Evolutionary conservation across 2,797 vertebrate species (phyloP).

Genomic region (Bradypus variegatus): DNA sequence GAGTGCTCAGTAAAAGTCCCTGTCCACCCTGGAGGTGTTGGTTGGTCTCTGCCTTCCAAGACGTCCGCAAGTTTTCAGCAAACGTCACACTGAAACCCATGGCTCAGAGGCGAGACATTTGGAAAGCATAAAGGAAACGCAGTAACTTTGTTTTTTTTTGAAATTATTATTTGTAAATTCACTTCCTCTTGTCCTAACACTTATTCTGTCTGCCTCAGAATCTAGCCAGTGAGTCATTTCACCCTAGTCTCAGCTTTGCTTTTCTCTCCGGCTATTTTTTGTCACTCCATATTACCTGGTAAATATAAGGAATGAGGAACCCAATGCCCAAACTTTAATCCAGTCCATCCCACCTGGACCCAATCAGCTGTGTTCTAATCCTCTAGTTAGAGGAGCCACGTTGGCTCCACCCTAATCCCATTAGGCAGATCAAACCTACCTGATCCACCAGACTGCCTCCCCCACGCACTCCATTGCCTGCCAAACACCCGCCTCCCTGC

Average conservation of each 20-base stretch:
- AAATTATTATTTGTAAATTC: background rate
- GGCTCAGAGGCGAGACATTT: background rate
- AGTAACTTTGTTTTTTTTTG: background rate
- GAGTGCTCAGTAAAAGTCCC: background rate
- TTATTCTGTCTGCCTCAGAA: background rate
- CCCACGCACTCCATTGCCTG: background rate
- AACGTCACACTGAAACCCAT: background rate
- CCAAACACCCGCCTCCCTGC: background rate
- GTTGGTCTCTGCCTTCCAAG: background rate
- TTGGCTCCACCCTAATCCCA: background rate
- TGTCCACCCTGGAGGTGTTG: rapidly evolving
- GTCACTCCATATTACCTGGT: background rate
- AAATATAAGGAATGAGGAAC: background rate
- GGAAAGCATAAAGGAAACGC: background rate
- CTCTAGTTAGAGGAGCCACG: background rate
- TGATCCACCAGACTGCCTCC: too few relatives aligned
- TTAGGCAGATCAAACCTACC: background rate
- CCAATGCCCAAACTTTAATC: background rate
- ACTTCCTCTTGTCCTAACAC: background rate
- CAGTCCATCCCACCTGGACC: background rate
- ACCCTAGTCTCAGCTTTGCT: background rate
- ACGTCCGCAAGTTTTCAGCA: background rate
- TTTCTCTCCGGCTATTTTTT: background rate
- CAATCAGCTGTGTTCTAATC: background rate
- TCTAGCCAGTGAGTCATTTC: too few relatives aligned